phyloP scores from a whole-genome alignment of 2,113 vertebrate genomes.

The human region GRCh38 chr9:134979501-134980000 shows the following conservation, averaged over 20 bases:
- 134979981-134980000: background rate
- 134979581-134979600: background rate
- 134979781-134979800: too few species aligned
- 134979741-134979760: background rate
- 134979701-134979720: too few species aligned
- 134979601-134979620: background rate
- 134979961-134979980: background rate
- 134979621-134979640: accelerated
- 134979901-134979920: background rate
- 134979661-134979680: background rate
- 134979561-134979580: background rate
- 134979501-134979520: accelerated
- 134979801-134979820: accelerated
- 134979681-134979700: accelerated
- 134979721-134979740: accelerated
- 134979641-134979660: background rate
- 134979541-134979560: too few species aligned
- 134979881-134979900: accelerated
- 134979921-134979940: background rate
- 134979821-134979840: background rate
- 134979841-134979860: background rate
- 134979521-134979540: too few species aligned
- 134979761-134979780: background rate
- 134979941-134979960: background rate
- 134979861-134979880: background rate